Evolutionary conservation across 1,140 invertebrate species (phyloP).

Genomic region (Drosophila nigromelanica): DNA sequence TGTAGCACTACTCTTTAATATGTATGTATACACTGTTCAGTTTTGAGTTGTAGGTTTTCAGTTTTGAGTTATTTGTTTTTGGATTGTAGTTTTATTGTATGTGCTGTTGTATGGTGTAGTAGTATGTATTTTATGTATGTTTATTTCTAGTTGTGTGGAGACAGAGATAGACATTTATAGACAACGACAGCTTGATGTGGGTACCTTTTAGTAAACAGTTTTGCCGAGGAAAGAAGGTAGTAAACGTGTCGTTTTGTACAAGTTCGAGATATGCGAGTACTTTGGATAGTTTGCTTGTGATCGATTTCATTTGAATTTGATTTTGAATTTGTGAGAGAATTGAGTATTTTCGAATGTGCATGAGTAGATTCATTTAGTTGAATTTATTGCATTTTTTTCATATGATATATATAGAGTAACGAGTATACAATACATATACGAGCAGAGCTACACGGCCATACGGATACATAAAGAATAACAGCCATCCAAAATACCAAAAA

Average conservation of each 20-base stretch:
- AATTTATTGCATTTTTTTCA: no score
- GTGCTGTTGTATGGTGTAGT: slow-evolving; percentile 14
- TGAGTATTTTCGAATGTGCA: slow-evolving; percentile 37
- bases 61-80: slow-evolving; percentile 32
- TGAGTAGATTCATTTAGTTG: background rate
- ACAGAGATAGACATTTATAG: slow-evolving; percentile 42
- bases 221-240: slow-evolving; percentile 85
- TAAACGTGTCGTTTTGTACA: slow-evolving; percentile 86
- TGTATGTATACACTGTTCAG: slow-evolving; percentile 20
- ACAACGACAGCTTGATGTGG: slow-evolving; percentile 61
- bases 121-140: background rate
- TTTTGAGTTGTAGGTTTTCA: slow-evolving; percentile 9
- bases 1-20: slow-evolving; percentile 27
- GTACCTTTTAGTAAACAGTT: slow-evolving; percentile 86
- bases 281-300: slow-evolving; percentile 63
- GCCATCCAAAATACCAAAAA: slow-evolving; percentile 29
- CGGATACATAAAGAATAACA: slow-evolving; percentile 9
- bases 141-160: slow-evolving; percentile 36
- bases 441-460: slow-evolving; percentile 27
- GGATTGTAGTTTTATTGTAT: slow-evolving; percentile 20
- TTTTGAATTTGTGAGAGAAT: background rate
- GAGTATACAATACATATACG: slow-evolving; percentile 30
- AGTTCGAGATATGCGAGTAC: slow-evolving; percentile 77
- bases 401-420: slow-evolving; percentile 8
- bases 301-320: slow-evolving; percentile 17